Evolutionary conservation across 2,113 vertebrate genomes (phyloP).

Genomic region (Ornithorhynchus anatinus): DNA sequence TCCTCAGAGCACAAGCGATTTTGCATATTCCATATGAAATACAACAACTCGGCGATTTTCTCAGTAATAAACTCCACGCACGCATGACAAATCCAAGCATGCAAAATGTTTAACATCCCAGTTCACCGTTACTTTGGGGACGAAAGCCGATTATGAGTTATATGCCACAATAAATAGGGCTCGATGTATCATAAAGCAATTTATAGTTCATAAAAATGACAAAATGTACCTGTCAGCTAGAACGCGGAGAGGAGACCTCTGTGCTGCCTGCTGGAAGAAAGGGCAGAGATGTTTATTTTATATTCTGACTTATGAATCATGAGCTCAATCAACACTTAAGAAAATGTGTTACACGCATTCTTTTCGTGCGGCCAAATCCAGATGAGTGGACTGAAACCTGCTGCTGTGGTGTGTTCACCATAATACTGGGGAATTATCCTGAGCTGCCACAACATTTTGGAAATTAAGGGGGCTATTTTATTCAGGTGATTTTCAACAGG

Average conservation of each 20-base stretch:
- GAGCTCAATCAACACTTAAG: conserved; percentile 69
- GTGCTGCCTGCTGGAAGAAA: conserved; percentile 82
- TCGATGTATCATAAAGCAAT: conserved; percentile 82
- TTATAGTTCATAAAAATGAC: conserved; percentile 86
- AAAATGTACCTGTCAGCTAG: conserved; percentile 84
- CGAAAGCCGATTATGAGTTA: conserved; percentile 81
- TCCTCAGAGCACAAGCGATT: conserved; percentile 71
- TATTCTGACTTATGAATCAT: conserved; percentile 77
- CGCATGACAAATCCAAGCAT: conserved; percentile 79
- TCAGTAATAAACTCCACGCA: conserved; percentile 74
- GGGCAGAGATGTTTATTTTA: conserved; percentile 81
- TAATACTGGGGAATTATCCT: conserved; percentile 31
- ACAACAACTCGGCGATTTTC: conserved; percentile 67
- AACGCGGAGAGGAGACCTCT: conserved; percentile 77
- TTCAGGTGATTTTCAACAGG: neutral
- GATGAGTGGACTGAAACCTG: conserved; percentile 41
- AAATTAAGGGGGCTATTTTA: neutral
- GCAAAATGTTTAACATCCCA: conserved; percentile 79
- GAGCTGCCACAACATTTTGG: conserved; percentile 36
- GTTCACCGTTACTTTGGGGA: conserved; percentile 76
- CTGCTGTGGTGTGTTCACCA: too few relatives aligned
- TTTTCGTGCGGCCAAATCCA: conserved; percentile 67
- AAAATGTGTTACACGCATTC: conserved; percentile 63
- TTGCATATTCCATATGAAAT: conserved; percentile 74
- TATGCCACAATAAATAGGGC: conserved; percentile 80